Base-by-base conservation (phyloP, 2,797 vertebrate species). In the Danio aesculapii region DNA sequence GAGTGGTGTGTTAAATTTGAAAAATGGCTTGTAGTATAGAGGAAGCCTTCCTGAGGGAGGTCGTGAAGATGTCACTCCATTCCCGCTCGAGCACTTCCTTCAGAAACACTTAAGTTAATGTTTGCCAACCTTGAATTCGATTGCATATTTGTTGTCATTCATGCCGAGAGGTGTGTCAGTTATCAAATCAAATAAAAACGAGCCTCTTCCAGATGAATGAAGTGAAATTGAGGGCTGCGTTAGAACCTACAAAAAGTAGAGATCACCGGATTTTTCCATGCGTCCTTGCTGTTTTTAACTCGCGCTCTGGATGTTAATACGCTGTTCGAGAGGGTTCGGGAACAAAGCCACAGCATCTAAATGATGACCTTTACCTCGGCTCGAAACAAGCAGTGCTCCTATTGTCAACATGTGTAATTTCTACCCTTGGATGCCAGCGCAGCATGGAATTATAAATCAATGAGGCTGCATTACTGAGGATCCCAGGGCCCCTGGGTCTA, bases 391-490 rank as follows among this genome's bases (percentile, higher is more conserved):
- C 57, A 61, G 61, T 81, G 72, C 84, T 79, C 84, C 84, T 80
- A 78, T 91, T 91, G 90, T 92, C 87, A 88, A 90, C 90, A 89
- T 88, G 84, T 90, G 88, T 92, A 92, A 93, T 89, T 90, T 90
- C 79, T 75, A 62, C 81, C 79, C 85, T 87, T 83, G 87, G 84
- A 88, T 88, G 86, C 77, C 80, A 52, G 68, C 75, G 30, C 30
- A 50, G 63, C 81, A 83, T 80, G 85, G 90, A 90, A 92, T 93
- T 90, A 90, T 89, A 90, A 93, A 93, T 92, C 89, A 92, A 90
- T 89, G 87, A 91, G 83, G 88, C 83, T 84, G 86, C 71, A 75
- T 81, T 85, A 75, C 74, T 39, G 86, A 91, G 89, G 87, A 90
- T 87, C 17, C 82, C 44, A 2, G 43, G 68, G 83, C 64, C 89